Percentiles rank a stretch among this genome's conserved stretches.
phyloP scores from a whole-genome alignment of 2,113 vertebrate species.

The Campylomormyrus numenius region DNA sequence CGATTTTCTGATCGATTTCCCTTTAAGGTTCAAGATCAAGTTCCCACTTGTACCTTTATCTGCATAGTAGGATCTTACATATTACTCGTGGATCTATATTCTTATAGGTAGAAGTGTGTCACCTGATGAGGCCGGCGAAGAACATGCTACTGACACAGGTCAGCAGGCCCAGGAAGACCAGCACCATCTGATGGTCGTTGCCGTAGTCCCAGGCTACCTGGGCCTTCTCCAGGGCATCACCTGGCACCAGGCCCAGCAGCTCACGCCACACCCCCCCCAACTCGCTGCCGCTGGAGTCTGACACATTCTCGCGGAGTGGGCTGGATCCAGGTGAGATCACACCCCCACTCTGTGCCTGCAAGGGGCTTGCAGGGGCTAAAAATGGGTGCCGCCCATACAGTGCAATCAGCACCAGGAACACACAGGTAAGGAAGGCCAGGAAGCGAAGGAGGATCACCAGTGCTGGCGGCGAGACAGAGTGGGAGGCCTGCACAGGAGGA shows the following conservation, averaged over 20 bases:
- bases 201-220: conserved; percentile 67
- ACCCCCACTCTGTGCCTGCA: conserved; percentile 37
- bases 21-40: too few relatives aligned
- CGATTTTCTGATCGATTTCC: too few relatives aligned
- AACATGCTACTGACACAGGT: conserved; percentile 78
- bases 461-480: conserved; percentile 59
- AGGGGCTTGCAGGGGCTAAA: background rate
- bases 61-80: background rate
- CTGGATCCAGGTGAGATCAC: conserved; percentile 34
- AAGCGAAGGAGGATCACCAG: conserved; percentile 73
- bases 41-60: background rate
- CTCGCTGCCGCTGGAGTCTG: conserved; percentile 4
- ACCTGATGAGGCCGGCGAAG: conserved; percentile 81
- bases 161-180: conserved; percentile 72
- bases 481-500: conserved; percentile 60
- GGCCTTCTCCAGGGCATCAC: conserved; percentile 51
- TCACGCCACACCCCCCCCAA: conserved; percentile 54
- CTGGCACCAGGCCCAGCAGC: conserved; percentile 65
- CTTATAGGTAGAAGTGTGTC: background rate
- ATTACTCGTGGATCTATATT: background rate
- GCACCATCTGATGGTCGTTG: conserved; percentile 67
- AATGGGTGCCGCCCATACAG: conserved; percentile 49
- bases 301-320: conserved; percentile 36
- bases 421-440: conserved; percentile 76
- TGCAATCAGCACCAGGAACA: conserved; percentile 63